phyloP scores from a whole-genome alignment of 2,888 invertebrate species.

The Clitarchus hookeri region DNA sequence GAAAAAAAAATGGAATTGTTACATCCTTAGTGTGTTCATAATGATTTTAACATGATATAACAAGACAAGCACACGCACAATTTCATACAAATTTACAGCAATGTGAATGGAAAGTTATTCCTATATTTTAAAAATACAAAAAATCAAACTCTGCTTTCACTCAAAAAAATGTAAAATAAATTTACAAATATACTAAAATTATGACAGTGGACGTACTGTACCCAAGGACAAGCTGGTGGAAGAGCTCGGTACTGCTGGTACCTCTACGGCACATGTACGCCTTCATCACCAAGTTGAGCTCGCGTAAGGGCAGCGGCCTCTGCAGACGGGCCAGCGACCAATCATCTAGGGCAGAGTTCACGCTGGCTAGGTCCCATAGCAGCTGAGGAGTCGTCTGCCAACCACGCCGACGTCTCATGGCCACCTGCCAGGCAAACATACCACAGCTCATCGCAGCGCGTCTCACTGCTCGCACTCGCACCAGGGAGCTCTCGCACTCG shows the following conservation, averaged over 20 bases:
- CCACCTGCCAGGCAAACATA: conserved; percentile 49
- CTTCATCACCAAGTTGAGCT: conserved; percentile 47
- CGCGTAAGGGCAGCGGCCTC: conserved; percentile 36
- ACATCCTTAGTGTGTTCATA: no score
- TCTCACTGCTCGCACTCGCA: no score
- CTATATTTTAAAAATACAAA: no score
- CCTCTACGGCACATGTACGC: conserved; percentile 49
- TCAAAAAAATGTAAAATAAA: neutral
- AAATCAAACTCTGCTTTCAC: no score
- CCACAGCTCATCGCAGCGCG: no score
- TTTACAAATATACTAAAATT: neutral
- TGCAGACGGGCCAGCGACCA: conserved; percentile 51
- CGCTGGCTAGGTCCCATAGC: conserved; percentile 27
- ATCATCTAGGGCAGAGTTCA: conserved; percentile 43
- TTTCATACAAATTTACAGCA: no score
- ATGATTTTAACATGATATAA: no score
- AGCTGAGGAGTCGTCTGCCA: conserved; percentile 28
- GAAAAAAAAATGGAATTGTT: no score
- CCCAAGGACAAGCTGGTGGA: conserved; percentile 52
- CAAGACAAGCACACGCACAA: no score
- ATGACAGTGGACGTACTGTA: conserved; percentile 46
- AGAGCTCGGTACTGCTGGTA: conserved; percentile 51
- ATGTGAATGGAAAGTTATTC: no score
- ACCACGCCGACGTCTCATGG: conserved; percentile 12
- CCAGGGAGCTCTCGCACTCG: no score